Evolutionary conservation across 1,140 invertebrate species (phyloP), one percentile per base, ranked within the genome.

Genomic region (Anadara kagoshimensis): DNA sequence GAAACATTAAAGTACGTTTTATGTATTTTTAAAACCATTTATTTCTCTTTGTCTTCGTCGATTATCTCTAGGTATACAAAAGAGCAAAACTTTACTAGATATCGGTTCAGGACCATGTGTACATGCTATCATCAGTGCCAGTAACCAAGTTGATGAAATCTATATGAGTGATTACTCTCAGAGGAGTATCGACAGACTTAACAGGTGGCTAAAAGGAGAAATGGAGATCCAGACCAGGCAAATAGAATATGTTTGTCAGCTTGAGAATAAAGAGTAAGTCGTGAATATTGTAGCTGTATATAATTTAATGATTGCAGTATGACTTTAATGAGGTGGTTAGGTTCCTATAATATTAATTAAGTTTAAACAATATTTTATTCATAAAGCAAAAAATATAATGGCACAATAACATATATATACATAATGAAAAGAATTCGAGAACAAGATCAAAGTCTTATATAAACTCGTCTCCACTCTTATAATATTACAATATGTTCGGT

Each of bases 51-150:
- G n/a, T n/a, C n/a, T n/a, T n/a, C n/a, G n/a, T n/a, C n/a, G n/a
- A n/a, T n/a, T n/a, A n/a, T n/a, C n/a, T n/a, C n/a, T 44, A 62
- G 59, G 41, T 2, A 45, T 45, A 18, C 1, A 45, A 22, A 24
- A 22, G 22, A 41, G 59, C 2, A 45, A 62, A 7, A 12, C 5
- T 4, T 14, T 62, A 7, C 20, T 62, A 24, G 59, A 62, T 18
- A 62, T 62, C 1, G 59, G 59, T 22, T 24, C 11, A 16, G 59
- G 59, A 62, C 59, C 59, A 11, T 62, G 59, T 47, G 45, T 62
- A 24, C 59, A 62, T 26, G 45, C 22, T 5, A 20, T 62, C 0
- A 22, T 62, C 44, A 41, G 41, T 14, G 59, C 59, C 1, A 43
- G 41, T 20, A 62, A 62, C 22, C 16, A 22, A 20, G 44, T 62